Conservation (phyloP, 1,140 invertebrate genomes). For the Pantala flavescens region DNA sequence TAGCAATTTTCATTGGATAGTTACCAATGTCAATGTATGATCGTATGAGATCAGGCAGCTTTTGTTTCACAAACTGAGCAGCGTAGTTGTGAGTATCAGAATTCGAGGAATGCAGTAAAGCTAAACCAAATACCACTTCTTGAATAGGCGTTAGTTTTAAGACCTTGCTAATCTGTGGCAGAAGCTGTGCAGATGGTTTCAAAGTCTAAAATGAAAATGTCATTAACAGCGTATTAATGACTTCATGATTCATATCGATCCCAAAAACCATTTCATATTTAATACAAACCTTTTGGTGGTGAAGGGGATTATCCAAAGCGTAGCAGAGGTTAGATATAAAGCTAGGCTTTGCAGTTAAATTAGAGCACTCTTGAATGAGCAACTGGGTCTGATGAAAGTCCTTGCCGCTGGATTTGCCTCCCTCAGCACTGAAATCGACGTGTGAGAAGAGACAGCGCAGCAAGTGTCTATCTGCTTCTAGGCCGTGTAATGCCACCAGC, state of each 20-base stretch:
- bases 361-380: constrained; percentile 58
- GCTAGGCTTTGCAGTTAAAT: constrained; percentile 60
- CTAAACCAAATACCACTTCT: constrained; percentile 79
- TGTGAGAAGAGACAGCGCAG: constrained; percentile 74
- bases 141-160: constrained; percentile 73
- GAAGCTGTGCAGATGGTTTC: constrained; percentile 62
- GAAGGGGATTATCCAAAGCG: constrained; percentile 59
- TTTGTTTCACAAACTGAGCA: constrained; percentile 64
- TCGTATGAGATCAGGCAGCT: constrained; percentile 72
- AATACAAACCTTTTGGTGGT: constrained; percentile 38
- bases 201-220: constrained; percentile 48
- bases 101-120: constrained; percentile 66
- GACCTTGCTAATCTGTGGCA: constrained; percentile 70
- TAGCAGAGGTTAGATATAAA: constrained; percentile 66
- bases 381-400: constrained; percentile 48
- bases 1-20: neutral
- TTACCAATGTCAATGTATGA: constrained; percentile 68
- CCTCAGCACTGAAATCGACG: constrained; percentile 46
- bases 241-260: neutral
- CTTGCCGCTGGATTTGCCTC: constrained; percentile 31
- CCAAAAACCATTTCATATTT: neutral
- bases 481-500: constrained; percentile 68
- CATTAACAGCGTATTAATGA: neutral
- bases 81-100: constrained; percentile 60
- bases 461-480: constrained; percentile 79